Evolutionary conservation across 2,113 vertebrate species (phyloP).

Genomic region (Epinephelus cyanopodus): DNA sequence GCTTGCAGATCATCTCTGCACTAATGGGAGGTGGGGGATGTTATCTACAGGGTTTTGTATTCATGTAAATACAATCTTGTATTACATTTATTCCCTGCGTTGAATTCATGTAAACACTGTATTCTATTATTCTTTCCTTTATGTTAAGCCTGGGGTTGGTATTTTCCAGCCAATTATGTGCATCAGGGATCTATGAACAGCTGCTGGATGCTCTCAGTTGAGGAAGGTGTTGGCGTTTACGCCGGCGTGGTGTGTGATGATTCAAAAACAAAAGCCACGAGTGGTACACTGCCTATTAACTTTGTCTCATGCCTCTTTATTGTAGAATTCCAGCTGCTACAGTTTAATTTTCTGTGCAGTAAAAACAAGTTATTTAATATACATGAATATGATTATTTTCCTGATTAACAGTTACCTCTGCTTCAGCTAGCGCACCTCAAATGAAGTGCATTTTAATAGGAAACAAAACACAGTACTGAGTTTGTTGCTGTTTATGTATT

Average conservation of each 20-base stretch:
- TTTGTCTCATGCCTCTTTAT: conserved; percentile 9
- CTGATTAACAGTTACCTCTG: neutral
- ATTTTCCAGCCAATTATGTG: conserved; percentile 46
- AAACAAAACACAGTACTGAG: neutral
- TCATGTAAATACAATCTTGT: conserved; percentile 25
- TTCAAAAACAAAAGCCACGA: conserved; percentile 38
- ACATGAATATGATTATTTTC: neutral
- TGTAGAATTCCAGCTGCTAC: conserved; percentile 5
- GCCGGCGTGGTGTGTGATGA: conserved; percentile 9
- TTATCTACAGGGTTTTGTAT: conserved; percentile 18
- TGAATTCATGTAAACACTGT: conserved; percentile 25
- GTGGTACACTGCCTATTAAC: conserved; percentile 5
- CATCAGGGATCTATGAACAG: conserved; percentile 45
- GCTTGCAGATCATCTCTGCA: conserved; percentile 23
- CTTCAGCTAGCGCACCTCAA: neutral
- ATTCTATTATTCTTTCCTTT: conserved; percentile 4
- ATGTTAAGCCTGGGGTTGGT: conserved; percentile 7
- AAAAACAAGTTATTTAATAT: neutral
- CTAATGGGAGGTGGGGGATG: neutral
- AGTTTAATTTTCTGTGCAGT: neutral
- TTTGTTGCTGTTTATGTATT: neutral
- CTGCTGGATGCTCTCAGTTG: conserved; percentile 41
- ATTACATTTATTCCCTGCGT: conserved; percentile 31
- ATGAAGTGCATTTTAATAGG: neutral
- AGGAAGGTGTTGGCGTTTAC: conserved; percentile 27